Evolutionary conservation across 2,797 vertebrate species (phyloP), one percentile per base, ranked within the genome.

Genomic region (Halcyon leucocephala): DNA sequence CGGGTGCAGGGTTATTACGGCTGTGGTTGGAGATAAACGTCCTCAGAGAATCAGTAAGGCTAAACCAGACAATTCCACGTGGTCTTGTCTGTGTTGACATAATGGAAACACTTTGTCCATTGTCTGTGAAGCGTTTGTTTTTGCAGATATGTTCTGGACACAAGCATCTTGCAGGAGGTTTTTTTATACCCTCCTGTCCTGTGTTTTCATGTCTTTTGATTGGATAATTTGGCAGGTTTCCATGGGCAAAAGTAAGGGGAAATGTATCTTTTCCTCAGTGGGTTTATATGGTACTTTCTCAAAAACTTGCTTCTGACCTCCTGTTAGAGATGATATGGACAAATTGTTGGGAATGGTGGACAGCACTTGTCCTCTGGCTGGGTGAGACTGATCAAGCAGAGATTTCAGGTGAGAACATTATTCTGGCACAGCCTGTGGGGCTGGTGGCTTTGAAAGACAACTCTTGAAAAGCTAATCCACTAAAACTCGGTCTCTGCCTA

Each of bases 71-170:
- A 49, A 62, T 95, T 88, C 80, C 83, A 69, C 37, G 37, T 52
- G 52, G 61, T 41, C 64, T 86, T 13, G 6, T 73, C 82, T 93
- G 81, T 1, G 0, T 19, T 55, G 42, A 89, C 91, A 92, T 79
- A 90, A 92, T 94, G 90, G 95, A 89, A 97, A 95, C 24, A 15
- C 37, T 91, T 96, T 86, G 86, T 82, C 82, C 79, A 84, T 90
- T 86, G 85, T 95, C 87, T 69, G 77, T 64, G 77, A 58, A 95
- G 77, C 4, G 1, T 90, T 95, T 95, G 89, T 35, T 95, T 92
- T 95, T 88, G 80, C 91, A 90, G 94, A 80, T 90, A 58, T 26
- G 26, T 90, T 93, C 93, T 93, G 83, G 66, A 95, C 90, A 90
- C 77, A 51, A 89, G 70, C 35, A 46, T 93, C 78, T 90, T 93